phyloP scores from a whole-genome alignment of 1,140 invertebrate genomes.

The Drosophila ficusphila region DNA sequence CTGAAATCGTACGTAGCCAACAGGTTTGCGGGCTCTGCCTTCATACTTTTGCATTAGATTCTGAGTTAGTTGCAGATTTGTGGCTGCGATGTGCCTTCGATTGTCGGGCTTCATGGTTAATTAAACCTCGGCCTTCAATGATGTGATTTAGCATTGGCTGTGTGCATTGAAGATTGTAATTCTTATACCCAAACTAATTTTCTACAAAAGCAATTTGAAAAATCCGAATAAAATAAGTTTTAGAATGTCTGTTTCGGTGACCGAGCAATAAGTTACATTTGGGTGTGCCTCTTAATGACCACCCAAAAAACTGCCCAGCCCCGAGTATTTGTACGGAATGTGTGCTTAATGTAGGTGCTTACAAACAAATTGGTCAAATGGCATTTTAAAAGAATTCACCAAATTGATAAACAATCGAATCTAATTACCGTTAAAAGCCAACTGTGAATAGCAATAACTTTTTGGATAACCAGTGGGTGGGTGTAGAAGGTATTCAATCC shows the following conservation, averaged over 20 bases:
- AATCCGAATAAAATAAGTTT: constrained; percentile 1
- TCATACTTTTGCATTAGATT: constrained; percentile 43
- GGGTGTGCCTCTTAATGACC: constrained; percentile 30
- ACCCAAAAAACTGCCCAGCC: constrained; percentile 29
- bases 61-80: constrained; percentile 58
- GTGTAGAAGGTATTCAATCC: background rate
- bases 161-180: constrained; percentile 11
- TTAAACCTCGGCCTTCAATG: constrained; percentile 41
- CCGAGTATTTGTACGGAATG: constrained; percentile 14
- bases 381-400: constrained; percentile 38
- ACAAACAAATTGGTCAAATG: constrained; percentile 39
- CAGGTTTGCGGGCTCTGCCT: constrained; percentile 27
- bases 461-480: too few relatives aligned
- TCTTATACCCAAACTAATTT: background rate
- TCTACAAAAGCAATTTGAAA: background rate
- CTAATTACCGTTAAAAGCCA: constrained; percentile 7
- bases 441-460: background rate
- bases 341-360: constrained; percentile 37
- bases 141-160: constrained; percentile 47
- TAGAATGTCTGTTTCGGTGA: constrained; percentile 30
- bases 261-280: constrained; percentile 19
- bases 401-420: constrained; percentile 44
- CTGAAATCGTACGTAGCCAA: constrained; percentile 41
- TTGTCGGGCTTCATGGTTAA: constrained; percentile 63
- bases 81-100: constrained; percentile 64